Conservation (phyloP, 2,113 vertebrate species). For the Colius striatus region DNA sequence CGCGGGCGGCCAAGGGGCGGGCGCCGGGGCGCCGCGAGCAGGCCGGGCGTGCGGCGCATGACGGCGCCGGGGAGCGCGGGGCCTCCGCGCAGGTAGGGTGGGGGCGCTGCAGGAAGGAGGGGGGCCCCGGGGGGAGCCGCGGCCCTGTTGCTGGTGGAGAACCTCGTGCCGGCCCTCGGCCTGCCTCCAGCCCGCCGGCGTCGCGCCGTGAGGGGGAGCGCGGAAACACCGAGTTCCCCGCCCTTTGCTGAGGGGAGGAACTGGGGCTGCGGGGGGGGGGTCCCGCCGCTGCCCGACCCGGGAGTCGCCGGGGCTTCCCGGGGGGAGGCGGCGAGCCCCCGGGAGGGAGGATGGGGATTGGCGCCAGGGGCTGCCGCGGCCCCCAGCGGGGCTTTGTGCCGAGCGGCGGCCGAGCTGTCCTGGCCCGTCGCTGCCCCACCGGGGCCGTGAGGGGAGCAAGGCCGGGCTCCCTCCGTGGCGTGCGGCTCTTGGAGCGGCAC, state of each 20-base stretch:
- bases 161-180: background rate
- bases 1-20: background rate
- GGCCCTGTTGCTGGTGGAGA: background rate
- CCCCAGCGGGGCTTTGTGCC: background rate
- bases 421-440: rapidly evolving
- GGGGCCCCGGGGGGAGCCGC: background rate
- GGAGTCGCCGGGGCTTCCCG: no score
- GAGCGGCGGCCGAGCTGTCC: background rate
- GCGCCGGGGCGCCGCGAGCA: background rate
- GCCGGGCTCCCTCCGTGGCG: background rate
- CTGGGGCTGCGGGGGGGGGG: background rate
- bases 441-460: background rate
- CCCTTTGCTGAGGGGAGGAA: background rate
- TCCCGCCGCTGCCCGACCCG: background rate
- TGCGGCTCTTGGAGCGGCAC: background rate
- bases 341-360: background rate
- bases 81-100: background rate
- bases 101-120: background rate
- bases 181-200: background rate
- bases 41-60: background rate
- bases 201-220: background rate
- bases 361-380: background rate
- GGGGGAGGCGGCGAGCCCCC: background rate
- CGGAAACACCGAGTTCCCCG: background rate
- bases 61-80: conserved; percentile 32